phyloP scores from a whole-genome alignment of 2,888 invertebrate genomes.

The Protula sp. region DNA sequence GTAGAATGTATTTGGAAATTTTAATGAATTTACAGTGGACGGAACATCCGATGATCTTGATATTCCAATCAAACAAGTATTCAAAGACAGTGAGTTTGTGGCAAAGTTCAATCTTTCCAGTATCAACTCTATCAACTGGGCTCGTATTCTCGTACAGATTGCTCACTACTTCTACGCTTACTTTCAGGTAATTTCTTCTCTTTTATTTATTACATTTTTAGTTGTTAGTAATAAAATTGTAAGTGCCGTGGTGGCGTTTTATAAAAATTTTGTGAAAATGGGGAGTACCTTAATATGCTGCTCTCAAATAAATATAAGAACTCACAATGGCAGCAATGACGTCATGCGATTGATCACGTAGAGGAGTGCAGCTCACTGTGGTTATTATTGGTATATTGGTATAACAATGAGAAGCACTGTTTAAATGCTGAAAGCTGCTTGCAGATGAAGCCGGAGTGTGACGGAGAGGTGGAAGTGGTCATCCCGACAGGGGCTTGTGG shows the following conservation, averaged over 20 bases:
- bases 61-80: conserved; percentile 50
- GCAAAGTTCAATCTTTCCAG: conserved; percentile 41
- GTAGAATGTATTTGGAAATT: no score
- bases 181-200: conserved; percentile 37
- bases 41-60: conserved; percentile 57
- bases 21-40: conserved; percentile 52
- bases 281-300: no score
- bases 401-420: no score
- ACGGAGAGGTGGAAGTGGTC: conserved; percentile 47
- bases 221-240: no score
- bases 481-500: conserved; percentile 57
- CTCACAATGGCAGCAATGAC: no score
- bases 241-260: no score
- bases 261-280: no score
- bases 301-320: no score
- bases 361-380: no score
- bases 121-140: conserved; percentile 57
- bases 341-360: no score
- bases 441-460: conserved; percentile 34
- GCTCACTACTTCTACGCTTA: conserved; percentile 55
- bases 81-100: conserved; percentile 46
- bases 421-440: no score
- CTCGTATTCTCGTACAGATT: conserved; percentile 54
- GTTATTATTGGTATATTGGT: no score
- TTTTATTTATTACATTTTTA: neutral